Base-by-base conservation (phyloP, 2,888 invertebrate genomes). In the Macropis europaea region DNA sequence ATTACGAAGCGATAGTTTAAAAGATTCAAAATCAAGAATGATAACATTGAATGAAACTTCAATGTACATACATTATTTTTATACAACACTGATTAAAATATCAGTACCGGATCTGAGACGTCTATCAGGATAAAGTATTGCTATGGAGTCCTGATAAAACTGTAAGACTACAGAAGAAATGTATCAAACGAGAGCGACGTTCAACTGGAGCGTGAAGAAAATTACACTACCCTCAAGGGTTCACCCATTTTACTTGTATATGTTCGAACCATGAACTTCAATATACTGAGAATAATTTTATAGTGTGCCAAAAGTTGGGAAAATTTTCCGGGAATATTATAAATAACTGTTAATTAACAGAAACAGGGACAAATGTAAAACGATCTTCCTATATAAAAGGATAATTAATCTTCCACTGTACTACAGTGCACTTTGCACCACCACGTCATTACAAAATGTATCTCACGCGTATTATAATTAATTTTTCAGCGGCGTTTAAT, bases 161-260 rank as follows among this genome's bases (percentile, higher is more conserved):
- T 59, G 57, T 63, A 54, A 36, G 42, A 62, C 61, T 43, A 42
- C 17, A 50, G 28, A 57, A 66, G 70, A 57, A 77, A 74, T 61
- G 66, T 66, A 70, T 57, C 61, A 53, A 56, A n/a, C n/a, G n/a
- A n/a, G n/a, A n/a, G n/a, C n/a, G n/a, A n/a, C n/a, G n/a, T n/a
- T n/a, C n/a, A n/a, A n/a, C n/a, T n/a, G n/a, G n/a, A n/a, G n/a
- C n/a, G n/a, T n/a, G 26, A 45, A 30, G 13, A 38, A 66, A 57
- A 76, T 76, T 72, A 40, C 43, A 28, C 43, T 59, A 43, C 48
- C 26, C 43, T 54, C 40, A 54, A 60, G 63, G 56, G 50, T 56
- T 59, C 42, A 40, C 47, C 52, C 34, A 38, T 15, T 9, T 45
- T 2, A 5, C n/a, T 19, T 32, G 28, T 32, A 9, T 28, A 6